Base-by-base conservation (phyloP, 2,113 vertebrate species). In the Rallus limicola region DNA sequence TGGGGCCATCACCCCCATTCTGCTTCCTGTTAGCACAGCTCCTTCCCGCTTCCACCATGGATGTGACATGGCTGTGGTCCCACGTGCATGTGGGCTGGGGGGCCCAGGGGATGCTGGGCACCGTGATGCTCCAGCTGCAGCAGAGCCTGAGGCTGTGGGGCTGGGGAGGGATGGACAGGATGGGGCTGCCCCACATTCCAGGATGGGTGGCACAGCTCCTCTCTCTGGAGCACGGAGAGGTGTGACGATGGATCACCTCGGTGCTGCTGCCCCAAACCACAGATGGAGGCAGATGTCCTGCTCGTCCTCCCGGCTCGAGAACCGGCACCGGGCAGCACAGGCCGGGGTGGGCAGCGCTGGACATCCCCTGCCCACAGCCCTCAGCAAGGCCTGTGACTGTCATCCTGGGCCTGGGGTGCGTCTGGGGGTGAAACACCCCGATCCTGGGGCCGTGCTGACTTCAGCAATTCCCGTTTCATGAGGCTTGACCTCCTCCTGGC, bases 271-370 rank as follows among this genome's bases (percentile, higher is more conserved):
- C 29, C 29, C 13, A 40, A 83, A 59, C 53, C 1, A 0, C 25
- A 78, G 65, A 16, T 9, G 26, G 36, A 21, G 42, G 4, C 2
- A 11, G 33, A 24, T 8, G 10, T 65, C n/a, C 29, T 40, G 10
- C 34, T 68, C 2, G 1, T 42, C 9, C 36, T 14, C 4, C 53
- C 44, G 17, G 16, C 25, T 82, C 0, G 0, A 64, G 50, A 53
- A 40, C 15, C 1, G 0, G 13, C n/a, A 18, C 1, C 0, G 13
- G 4, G 44, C 44, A 46, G 17, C 44, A 46, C 44, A 46, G 44
- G 44, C 17, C 8, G 5, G 44, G 17, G 17, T 3, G 12, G n/a
- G 31, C 82, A 85, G 52, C 62, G 44, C 17, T 13, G 8, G 63
- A 64, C 34, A 38, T 23, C 16, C 50, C 31, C 56, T 59, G 31